A percentile compares a stretch with the other conserved stretches of the same genome.
phyloP scores from a whole-genome alignment of 2,797 vertebrate species.

The Phalloptychus januarius region DNA sequence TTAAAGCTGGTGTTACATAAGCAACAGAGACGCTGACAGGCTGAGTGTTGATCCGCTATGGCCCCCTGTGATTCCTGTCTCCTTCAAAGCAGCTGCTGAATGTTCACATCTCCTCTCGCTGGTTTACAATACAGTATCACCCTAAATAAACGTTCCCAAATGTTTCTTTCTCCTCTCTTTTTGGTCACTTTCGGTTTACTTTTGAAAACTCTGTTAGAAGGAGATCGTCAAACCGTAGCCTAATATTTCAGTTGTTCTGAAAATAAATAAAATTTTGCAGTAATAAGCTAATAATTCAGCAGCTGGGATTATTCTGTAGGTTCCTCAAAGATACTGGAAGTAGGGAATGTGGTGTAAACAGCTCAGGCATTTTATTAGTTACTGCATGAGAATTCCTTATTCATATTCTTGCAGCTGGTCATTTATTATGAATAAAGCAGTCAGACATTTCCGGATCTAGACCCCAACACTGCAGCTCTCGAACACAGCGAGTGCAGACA shows the following conservation, averaged over 20 bases:
- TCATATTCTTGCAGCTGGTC: slow-evolving; percentile 42
- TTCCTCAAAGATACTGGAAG: slow-evolving; percentile 14
- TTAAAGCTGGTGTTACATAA: slow-evolving; percentile 63
- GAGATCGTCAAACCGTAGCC: background rate
- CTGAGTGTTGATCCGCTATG: slow-evolving; percentile 55
- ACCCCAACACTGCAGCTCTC: slow-evolving; percentile 18
- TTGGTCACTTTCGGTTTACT: background rate
- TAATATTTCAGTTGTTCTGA: background rate
- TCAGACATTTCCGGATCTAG: slow-evolving; percentile 29
- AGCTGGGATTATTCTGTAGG: slow-evolving; percentile 22
- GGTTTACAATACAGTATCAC: slow-evolving; percentile 30
- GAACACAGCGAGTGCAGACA: slow-evolving; percentile 17
- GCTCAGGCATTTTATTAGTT: slow-evolving; percentile 7
- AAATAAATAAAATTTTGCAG: slow-evolving; percentile 14
- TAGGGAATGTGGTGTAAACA: slow-evolving; percentile 26
- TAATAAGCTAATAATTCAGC: slow-evolving; percentile 41
- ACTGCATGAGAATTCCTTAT: slow-evolving; percentile 28
- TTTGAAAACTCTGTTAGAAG: slow-evolving; percentile 24
- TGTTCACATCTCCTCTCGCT: slow-evolving; percentile 40
- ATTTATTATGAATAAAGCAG: slow-evolving; percentile 51
- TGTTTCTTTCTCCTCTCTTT: background rate
- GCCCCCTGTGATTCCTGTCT: slow-evolving; percentile 55
- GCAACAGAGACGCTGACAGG: slow-evolving; percentile 58
- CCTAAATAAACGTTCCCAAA: slow-evolving; percentile 20
- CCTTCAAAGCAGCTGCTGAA: slow-evolving; percentile 68